A percentile compares a stretch with the other conserved stretches of the same genome.
Evolutionary conservation across 2,113 vertebrate species (phyloP).

Genomic region (Electrona antarctica): DNA sequence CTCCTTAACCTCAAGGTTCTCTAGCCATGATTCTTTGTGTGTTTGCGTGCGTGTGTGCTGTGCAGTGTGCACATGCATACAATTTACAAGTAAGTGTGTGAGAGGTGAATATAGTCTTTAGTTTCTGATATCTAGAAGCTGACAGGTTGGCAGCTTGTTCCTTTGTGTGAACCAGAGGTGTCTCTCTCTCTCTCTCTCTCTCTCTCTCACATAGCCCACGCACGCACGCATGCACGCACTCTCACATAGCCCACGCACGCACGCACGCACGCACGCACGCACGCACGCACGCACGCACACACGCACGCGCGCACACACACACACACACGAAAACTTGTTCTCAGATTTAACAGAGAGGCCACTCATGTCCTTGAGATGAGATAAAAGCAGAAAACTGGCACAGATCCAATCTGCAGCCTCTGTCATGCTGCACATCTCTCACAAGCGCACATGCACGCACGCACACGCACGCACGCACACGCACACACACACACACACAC

Average conservation of each 20-base stretch:
- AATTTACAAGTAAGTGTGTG: constrained; percentile 8
- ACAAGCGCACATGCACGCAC: constrained; percentile 13
- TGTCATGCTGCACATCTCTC: constrained; percentile 48
- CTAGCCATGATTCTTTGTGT: not conserved
- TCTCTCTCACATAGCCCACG: not conserved
- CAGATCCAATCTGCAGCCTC: constrained; percentile 53
- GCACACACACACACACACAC: not conserved
- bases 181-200: not conserved
- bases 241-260: not conserved
- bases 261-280: too few relatives aligned
- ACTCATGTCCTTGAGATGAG: constrained; percentile 57
- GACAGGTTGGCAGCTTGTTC: not conserved
- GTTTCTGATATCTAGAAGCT: constrained; percentile 2
- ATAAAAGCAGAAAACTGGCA: constrained; percentile 26
- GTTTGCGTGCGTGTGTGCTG: not conserved
- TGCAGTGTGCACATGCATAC: too few relatives aligned
- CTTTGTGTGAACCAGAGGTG: constrained; percentile 15
- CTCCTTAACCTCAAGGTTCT: constrained; percentile 1
- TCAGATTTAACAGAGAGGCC: constrained; percentile 42
- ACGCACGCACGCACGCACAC: not conserved
- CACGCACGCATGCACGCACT: not conserved
- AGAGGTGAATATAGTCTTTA: constrained; percentile 21
- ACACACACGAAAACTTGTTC: constrained; percentile 31
- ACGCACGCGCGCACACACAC: constrained; percentile 1
- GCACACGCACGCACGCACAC: not conserved